phyloP scores from a whole-genome alignment of 2,113 vertebrate species.

The Lontra canadensis region DNA sequence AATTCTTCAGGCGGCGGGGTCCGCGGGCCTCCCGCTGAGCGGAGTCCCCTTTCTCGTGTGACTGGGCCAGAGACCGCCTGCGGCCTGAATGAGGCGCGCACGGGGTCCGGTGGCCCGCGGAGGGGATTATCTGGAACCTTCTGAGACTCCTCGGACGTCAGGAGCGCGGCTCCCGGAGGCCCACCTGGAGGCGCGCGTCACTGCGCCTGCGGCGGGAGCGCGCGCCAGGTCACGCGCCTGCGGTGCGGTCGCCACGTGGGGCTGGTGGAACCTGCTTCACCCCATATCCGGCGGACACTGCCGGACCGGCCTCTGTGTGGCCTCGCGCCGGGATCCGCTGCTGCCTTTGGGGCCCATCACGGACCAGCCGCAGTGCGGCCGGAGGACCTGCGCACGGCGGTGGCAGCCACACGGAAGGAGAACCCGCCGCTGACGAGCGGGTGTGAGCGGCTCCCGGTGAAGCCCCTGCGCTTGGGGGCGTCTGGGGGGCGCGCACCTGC shows the following conservation, averaged over 20 bases:
- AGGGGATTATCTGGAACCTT: neutral
- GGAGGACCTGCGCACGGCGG: no score
- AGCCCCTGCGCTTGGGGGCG: no score
- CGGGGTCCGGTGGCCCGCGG: neutral
- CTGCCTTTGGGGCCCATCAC: no score
- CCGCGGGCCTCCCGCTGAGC: neutral
- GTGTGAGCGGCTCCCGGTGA: no score
- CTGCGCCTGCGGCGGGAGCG: neutral
- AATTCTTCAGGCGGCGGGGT: neutral
- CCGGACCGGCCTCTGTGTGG: no score
- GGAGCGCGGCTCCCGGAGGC: fast-evolving
- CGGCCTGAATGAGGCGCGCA: neutral
- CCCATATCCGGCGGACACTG: neutral
- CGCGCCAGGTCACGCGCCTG: neutral
- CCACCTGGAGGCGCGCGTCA: fast-evolving
- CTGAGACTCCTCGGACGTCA: fast-evolving
- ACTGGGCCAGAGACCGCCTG: neutral
- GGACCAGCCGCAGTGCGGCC: no score
- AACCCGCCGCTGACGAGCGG: no score
- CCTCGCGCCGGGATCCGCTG: no score
- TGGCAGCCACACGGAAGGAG: no score
- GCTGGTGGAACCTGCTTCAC: fast-evolving
- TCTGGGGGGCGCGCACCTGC: no score
- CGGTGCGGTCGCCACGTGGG: neutral
- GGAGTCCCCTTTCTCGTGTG: neutral